Percentiles rank a stretch among this genome's conserved stretches.
Conservation (phyloP, 2,797 vertebrate species). For the Coracias cyanogaster region DNA sequence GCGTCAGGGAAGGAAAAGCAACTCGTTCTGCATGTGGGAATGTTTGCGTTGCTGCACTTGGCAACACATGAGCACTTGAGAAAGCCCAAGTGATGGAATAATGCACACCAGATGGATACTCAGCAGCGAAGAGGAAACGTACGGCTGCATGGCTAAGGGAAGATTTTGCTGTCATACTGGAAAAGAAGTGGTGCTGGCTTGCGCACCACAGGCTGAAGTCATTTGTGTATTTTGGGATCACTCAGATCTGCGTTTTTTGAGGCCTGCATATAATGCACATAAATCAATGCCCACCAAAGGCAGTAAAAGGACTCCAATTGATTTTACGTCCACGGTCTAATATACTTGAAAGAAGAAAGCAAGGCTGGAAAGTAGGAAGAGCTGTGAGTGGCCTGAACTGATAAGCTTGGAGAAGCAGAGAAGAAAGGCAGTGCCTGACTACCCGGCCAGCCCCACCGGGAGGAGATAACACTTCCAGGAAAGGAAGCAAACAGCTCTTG, state of each 20-base stretch:
- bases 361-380: background rate
- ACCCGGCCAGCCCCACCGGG: background rate
- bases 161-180: constrained; percentile 43
- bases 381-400: background rate
- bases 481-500: background rate
- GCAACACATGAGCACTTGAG: background rate
- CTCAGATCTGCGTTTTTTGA: constrained; percentile 1
- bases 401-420: background rate
- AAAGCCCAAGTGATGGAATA: constrained; percentile 30
- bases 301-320: background rate
- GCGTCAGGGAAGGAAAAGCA: background rate
- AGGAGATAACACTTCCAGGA: background rate
- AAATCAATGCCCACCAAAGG: constrained; percentile 1
- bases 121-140: constrained; percentile 48
- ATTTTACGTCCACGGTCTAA: background rate
- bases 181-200: constrained; percentile 51
- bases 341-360: background rate
- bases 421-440: background rate
- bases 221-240: constrained; percentile 36
- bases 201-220: constrained; percentile 31
- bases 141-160: constrained; percentile 25
- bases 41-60: background rate
- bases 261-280: background rate
- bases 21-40: background rate
- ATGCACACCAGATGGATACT: constrained; percentile 53